Conservation (phyloP, 2,113 vertebrate genomes). For the Columbina picui region DNA sequence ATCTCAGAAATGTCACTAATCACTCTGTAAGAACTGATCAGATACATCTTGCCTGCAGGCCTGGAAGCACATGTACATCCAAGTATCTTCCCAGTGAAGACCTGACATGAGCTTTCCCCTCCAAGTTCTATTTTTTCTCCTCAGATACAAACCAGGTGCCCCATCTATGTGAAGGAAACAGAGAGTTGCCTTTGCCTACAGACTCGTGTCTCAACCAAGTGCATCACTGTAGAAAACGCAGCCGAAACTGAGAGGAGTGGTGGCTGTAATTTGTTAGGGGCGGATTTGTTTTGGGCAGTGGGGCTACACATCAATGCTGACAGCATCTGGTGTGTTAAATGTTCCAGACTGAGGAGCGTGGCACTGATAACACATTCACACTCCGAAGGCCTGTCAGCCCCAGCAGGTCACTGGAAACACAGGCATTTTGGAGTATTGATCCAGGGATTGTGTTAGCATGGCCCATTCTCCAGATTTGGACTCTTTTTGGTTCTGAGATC, state of each 20-base stretch:
- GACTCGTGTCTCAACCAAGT: neutral
- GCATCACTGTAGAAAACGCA: neutral
- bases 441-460: neutral
- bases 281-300: conserved; percentile 6
- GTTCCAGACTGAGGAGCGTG: neutral
- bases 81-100: neutral
- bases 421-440: neutral
- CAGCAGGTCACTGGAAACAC: neutral
- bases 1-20: neutral
- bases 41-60: neutral
- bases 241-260: neutral
- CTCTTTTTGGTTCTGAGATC: neutral
- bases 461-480: neutral
- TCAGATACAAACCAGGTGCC: neutral
- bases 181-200: neutral
- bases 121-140: neutral
- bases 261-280: neutral
- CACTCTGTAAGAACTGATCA: neutral
- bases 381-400: neutral
- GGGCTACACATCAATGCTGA: neutral
- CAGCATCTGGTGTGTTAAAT: neutral
- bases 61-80: neutral
- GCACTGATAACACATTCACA: neutral
- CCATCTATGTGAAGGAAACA: neutral
- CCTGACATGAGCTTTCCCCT: neutral